Conservation (phyloP, 2,113 vertebrate species). For the Erythrolamprus reginae region DNA sequence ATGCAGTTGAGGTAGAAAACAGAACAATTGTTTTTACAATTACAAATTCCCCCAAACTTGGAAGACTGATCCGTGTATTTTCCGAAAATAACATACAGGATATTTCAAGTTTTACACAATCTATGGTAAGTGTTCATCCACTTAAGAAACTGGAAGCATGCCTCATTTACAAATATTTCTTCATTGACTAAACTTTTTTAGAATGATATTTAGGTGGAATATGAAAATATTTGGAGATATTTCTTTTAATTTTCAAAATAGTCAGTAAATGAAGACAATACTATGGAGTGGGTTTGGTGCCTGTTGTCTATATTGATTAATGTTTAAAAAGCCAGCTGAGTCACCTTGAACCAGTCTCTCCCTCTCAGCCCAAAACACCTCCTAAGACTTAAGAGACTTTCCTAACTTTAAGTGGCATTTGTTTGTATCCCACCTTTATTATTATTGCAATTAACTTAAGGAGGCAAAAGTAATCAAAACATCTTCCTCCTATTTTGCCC, state of each 20-base stretch:
- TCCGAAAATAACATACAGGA: conserved; percentile 69
- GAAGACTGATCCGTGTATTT: conserved; percentile 71
- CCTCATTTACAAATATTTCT: background rate
- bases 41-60: conserved; percentile 73
- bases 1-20: conserved; percentile 67
- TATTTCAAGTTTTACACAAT: conserved; percentile 80
- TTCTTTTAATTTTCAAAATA: background rate
- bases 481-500: background rate
- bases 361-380: background rate
- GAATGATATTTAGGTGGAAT: background rate
- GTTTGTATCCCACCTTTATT: background rate
- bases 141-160: background rate
- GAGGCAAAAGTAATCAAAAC: background rate
- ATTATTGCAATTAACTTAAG: background rate
- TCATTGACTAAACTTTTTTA: conserved; percentile 15
- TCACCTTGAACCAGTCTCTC: background rate
- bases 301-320: background rate
- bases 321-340: background rate
- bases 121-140: conserved; percentile 75
- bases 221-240: background rate
- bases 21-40: conserved; percentile 76
- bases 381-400: background rate
- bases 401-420: background rate
- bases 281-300: background rate
- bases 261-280: background rate